A percentile compares a stretch with the other conserved stretches of the same genome.
Evolutionary conservation across 2,888 invertebrate species (phyloP).

Genomic region (Neoascia interrupta): DNA sequence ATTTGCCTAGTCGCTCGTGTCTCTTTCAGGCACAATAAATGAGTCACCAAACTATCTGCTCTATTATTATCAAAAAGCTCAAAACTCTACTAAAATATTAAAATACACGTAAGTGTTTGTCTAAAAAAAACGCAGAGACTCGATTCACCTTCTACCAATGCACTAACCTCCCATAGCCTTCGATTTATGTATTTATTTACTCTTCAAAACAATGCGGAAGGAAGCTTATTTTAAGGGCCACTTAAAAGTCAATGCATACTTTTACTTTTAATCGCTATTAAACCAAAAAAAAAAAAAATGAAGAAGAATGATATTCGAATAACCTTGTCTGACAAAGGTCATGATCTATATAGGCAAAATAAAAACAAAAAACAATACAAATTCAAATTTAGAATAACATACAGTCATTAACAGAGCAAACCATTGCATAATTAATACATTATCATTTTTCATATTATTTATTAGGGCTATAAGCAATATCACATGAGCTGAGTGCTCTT

Average conservation of each 20-base stretch:
- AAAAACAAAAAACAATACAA: no score
- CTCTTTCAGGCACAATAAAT: no score
- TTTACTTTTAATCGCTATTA: not conserved
- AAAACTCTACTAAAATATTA: no score
- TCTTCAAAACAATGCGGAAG: constrained; percentile 10
- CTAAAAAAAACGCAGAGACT: no score
- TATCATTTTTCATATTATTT: constrained; percentile 24
- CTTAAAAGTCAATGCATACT: not conserved
- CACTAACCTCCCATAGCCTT: not conserved
- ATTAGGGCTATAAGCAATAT: constrained; percentile 29
- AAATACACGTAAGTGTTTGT: no score
- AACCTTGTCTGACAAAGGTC: constrained; percentile 20
- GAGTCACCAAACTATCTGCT: no score
- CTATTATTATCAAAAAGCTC: no score
- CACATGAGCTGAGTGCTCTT: constrained; percentile 6
- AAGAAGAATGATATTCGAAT: no score
- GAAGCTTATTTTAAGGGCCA: constrained; percentile 24
- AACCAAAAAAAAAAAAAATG: no score
- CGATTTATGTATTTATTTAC: not conserved
- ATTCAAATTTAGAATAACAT: constrained; percentile 7
- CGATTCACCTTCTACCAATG: no score
- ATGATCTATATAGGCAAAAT: constrained; percentile 24
- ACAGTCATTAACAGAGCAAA: not conserved
- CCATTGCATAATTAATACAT: constrained; percentile 24
- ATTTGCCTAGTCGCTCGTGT: no score